Base-by-base conservation (phyloP, 2,797 vertebrate species). In the Alectoris magna region DNA sequence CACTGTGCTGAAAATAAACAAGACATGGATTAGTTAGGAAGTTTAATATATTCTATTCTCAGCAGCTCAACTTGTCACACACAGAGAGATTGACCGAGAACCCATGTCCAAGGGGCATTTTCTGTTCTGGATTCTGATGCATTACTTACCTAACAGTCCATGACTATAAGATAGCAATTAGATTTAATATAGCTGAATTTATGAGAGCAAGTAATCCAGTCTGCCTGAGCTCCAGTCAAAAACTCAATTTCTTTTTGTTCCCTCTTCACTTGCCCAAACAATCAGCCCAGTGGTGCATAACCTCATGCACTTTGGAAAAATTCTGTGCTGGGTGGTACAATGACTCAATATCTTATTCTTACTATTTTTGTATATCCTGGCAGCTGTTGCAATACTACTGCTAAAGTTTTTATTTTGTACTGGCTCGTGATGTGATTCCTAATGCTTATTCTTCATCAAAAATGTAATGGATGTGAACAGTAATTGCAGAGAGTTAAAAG, bases 401-500 rank as follows among this genome's bases (percentile, higher is more conserved):
- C 49, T 90, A 53, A 95, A 83, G 14, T 88, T 91, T 95, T 73
- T 75, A 90, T 94, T 94, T 85, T 77, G 14, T 23, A 58, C 18
- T 85, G 21, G 66, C 64, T 93, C 14, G 10, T 87, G 55, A 51
- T 91, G 60, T 94, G 92, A 83, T 93, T 93, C 43, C 76, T 96
- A 91, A 95, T 91, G 53, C 31, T 87, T 77, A 38, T 72, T 96
- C 80, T 91, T 93, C 81, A 92, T 92, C 51, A 93, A 82, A 93
- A 91, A 44, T 55, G 26, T 90, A 95, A 95, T 91, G 60, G 70
- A 91, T 92, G 36, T 75, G 86, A 94, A 67, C 31, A 43, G 60
- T 79, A 97, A 96, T 94, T 84, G 66, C 58, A 74, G 2, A 53
- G 75, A 74, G 58, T 84, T 94, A 96, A 95, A 96, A 90, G 80